A percentile compares a stretch with the other conserved stretches of the same genome.
Conservation (phyloP, 2,888 invertebrate species). For the Erynnis tages region DNA sequence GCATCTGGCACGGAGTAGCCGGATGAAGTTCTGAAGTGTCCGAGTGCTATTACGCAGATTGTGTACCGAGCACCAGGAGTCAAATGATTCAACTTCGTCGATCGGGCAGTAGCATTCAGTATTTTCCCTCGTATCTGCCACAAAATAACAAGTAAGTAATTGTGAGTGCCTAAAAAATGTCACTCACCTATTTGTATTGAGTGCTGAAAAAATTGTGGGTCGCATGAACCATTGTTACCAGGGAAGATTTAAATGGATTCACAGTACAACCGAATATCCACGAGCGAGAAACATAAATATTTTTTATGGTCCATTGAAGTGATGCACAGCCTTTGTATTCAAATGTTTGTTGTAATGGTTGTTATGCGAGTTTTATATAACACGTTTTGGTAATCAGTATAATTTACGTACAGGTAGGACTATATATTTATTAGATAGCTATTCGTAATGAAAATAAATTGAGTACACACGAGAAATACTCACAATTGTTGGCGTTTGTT, state of each 20-base stretch:
- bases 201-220: slow-evolving; percentile 46
- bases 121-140: slow-evolving; percentile 88
- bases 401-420: slow-evolving; percentile 34
- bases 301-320: slow-evolving; percentile 81
- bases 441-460: background rate
- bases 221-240: slow-evolving; percentile 54
- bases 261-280: slow-evolving; percentile 63
- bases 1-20: slow-evolving; percentile 75
- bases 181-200: slow-evolving; percentile 36
- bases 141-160: slow-evolving; percentile 18
- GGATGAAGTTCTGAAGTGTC: slow-evolving; percentile 81
- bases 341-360: slow-evolving; percentile 75
- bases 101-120: slow-evolving; percentile 87
- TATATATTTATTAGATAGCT: background rate
- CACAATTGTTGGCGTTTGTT: slow-evolving; percentile 78
- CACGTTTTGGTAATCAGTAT: slow-evolving; percentile 49
- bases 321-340: slow-evolving; percentile 78
- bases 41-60: slow-evolving; percentile 93
- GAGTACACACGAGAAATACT: too few relatives aligned
- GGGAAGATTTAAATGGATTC: slow-evolving; percentile 69
- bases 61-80: slow-evolving; percentile 90
- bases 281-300: slow-evolving; percentile 75
- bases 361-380: slow-evolving; percentile 56
- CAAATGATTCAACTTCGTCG: slow-evolving; percentile 87
- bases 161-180: slow-evolving; percentile 12